phyloP scores from a whole-genome alignment of 1,140 invertebrate genomes.

The Plectus sambesii region DNA sequence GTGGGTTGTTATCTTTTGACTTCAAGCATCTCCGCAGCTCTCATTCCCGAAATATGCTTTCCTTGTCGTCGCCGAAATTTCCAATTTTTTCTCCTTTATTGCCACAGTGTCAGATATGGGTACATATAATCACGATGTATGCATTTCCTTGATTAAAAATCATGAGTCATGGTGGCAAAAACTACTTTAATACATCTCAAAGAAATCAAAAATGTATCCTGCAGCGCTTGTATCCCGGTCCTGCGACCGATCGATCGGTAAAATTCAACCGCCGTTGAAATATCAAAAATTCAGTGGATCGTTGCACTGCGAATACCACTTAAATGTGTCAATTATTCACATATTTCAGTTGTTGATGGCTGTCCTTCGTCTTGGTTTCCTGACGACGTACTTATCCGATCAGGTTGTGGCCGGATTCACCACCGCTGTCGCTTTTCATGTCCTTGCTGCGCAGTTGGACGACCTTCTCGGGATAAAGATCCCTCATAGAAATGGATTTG shows the following conservation, averaged over 20 bases:
- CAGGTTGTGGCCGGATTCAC: constrained; percentile 37
- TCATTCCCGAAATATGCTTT: no score
- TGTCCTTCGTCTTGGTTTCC: constrained; percentile 37
- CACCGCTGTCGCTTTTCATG: constrained; percentile 37
- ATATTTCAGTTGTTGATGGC: constrained; percentile 40
- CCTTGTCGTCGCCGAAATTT: no score
- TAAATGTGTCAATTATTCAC: no score
- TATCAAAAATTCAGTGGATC: no score
- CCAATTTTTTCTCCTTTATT: background rate
- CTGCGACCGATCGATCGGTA: background rate
- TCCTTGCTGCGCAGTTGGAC: constrained; percentile 37
- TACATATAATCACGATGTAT: no score
- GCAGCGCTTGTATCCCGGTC: background rate
- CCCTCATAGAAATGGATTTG: constrained; percentile 21
- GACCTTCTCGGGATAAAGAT: constrained; percentile 36
- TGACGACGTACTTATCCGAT: constrained; percentile 44
- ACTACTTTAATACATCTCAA: no score
- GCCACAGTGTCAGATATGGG: background rate
- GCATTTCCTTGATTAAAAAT: no score
- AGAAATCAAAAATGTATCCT: background rate
- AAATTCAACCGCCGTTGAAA: background rate
- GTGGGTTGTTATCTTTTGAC: no score
- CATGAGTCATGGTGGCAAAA: no score
- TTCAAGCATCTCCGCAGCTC: no score
- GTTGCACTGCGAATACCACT: no score